Evolutionary conservation across 2,113 vertebrate genomes (phyloP), one percentile per base, ranked within the genome.

Genomic region (Perccottus glenii): DNA sequence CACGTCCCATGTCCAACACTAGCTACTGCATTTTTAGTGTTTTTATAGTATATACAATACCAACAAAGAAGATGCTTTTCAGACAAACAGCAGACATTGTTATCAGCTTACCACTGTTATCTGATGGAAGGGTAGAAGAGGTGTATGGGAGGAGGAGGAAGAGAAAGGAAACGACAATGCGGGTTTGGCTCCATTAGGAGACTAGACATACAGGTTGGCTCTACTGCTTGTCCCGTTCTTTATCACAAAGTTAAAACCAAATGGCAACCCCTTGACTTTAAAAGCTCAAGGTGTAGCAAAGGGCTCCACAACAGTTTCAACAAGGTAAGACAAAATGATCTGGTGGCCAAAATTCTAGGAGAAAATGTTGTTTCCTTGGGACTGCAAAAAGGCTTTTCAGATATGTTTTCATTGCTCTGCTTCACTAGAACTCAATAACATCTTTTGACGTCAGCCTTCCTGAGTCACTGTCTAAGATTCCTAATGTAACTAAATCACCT

Each of bases 151-250:
- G 35, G 44, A 59, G 72, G 62, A 64, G 57, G 52, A n/a, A n/a
- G n/a, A n/a, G n/a, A n/a, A 73, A 44, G 44, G 44, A 73, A 73
- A 64, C 58, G 10, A 53, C 58, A 50, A n/a, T n/a, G n/a, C n/a
- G 6, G 19, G 77, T 86, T 88, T 75, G 81, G 75, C 76, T 77
- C 64, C 80, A 84, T 83, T 86, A 80, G 80, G 67, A 78, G 46
- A 62, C 57, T 65, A 51, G 35, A 49, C 1, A 43, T 19, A 56
- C 35, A 61, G 11, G 50, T 68, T 12, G 14, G 16, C 46, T 74
- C 56, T 52, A 68, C 62, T 80, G 61, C n/a, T 12, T n/a, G 36
- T 59, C 10, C 73, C 63, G 69, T 59, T 57, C 85, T 58, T 58
- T 58, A 80, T 77, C 74, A 70, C 36, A 66, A 57, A 63, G 67